phyloP scores from a whole-genome alignment of 2,888 invertebrate species.

The Cremastinae sp. region DNA sequence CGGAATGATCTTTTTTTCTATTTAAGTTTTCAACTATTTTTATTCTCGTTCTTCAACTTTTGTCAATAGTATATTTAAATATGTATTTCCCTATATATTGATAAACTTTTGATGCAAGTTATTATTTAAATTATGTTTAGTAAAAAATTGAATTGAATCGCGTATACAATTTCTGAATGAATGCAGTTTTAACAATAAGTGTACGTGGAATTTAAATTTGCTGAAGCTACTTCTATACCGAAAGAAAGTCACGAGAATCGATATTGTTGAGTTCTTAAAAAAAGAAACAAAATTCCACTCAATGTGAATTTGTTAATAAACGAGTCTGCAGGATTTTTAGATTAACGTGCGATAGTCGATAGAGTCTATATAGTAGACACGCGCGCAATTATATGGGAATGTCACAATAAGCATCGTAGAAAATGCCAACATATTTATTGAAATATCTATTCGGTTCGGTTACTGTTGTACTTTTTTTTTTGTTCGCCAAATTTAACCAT shows the following conservation, averaged over 20 bases:
- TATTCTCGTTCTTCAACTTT: background rate
- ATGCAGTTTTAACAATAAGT: no score
- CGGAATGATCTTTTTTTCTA: conserved; percentile 25
- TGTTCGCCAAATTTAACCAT: conserved; percentile 26
- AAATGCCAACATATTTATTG: no score
- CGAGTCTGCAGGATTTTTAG: no score
- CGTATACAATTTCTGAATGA: no score
- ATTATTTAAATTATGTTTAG: background rate
- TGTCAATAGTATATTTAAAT: background rate
- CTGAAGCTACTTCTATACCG: no score
- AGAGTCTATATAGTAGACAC: no score
- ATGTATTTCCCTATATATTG: background rate
- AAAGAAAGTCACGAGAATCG: background rate
- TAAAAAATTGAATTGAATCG: no score
- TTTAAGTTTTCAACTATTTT: background rate
- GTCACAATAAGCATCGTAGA: no score
- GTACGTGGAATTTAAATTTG: no score
- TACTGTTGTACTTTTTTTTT: conserved; percentile 17
- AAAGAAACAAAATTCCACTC: conserved; percentile 1
- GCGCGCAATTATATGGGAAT: no score
- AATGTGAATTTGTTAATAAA: no score
- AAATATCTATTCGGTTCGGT: background rate
- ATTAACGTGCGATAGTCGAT: no score
- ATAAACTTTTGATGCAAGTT: background rate
- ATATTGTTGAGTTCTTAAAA: conserved; percentile 3